Conservation (phyloP, 2,113 vertebrate species). For the Tachysurus vachellii region DNA sequence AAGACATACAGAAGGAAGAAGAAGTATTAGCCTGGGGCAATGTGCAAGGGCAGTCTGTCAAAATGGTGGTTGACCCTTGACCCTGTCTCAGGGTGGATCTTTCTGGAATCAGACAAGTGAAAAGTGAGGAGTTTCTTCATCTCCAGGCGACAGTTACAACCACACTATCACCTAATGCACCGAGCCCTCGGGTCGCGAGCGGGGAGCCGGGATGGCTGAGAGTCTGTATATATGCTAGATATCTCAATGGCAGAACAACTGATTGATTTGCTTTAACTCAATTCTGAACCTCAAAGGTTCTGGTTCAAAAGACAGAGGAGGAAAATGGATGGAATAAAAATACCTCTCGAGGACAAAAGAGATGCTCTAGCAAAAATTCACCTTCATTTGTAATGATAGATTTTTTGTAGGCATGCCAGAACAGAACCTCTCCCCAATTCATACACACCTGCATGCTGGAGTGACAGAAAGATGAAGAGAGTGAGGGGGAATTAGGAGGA, state of each 20-base stretch:
- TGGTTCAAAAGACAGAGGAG: not conserved
- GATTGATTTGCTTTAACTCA: conserved; percentile 15
- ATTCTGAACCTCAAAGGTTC: not conserved
- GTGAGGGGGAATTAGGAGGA: not conserved
- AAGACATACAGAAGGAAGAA: not conserved
- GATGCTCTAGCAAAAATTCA: conserved; percentile 62
- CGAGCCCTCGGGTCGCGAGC: conserved; percentile 1
- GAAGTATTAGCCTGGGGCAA: not conserved
- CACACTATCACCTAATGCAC: not conserved
- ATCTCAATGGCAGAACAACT: conserved; percentile 61
- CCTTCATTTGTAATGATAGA: conserved; percentile 65
- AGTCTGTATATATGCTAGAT: conserved; percentile 44
- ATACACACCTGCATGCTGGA: conserved; percentile 65
- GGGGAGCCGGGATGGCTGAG: conserved; percentile 12
- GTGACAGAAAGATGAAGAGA: conserved; percentile 29
- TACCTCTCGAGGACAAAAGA: conserved; percentile 27
- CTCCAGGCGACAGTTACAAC: not conserved
- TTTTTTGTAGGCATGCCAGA: conserved; percentile 71
- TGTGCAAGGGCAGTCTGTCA: not conserved
- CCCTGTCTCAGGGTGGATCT: not conserved
- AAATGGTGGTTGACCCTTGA: conserved; percentile 11
- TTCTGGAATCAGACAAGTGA: conserved; percentile 11
- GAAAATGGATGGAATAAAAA: not conserved
- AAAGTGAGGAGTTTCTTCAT: not conserved
- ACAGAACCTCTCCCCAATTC: conserved; percentile 53